phyloP scores from a whole-genome alignment of 1,140 invertebrate species.

The Sitodiplosis mosellana region DNA sequence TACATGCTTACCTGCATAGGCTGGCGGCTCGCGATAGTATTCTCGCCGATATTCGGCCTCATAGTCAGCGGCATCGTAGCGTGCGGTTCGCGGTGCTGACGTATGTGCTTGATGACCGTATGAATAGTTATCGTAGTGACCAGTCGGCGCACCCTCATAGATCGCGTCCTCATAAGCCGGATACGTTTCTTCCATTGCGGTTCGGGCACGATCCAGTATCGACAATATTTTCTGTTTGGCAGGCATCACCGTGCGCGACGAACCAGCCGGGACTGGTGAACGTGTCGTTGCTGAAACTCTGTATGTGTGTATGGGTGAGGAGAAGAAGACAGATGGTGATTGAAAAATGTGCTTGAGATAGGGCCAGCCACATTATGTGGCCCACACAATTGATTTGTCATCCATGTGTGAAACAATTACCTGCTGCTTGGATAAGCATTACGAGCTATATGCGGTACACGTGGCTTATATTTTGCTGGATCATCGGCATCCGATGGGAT shows the following conservation, averaged over 20 bases:
- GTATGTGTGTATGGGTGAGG: no score
- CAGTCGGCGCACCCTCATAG: neutral
- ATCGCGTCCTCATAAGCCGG: slow-evolving; percentile 6
- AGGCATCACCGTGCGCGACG: slow-evolving; percentile 28
- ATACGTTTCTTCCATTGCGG: slow-evolving; percentile 59
- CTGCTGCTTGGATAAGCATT: no score
- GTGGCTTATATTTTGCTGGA: no score
- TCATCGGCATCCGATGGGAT: slow-evolving; percentile 15
- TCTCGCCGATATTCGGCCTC: neutral
- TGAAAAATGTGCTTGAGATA: slow-evolving; percentile 10
- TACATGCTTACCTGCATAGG: neutral
- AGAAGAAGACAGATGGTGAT: neutral
- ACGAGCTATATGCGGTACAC: no score
- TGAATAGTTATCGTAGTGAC: neutral
- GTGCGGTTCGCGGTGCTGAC: neutral
- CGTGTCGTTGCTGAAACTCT: slow-evolving; percentile 18
- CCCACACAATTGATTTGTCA: no score
- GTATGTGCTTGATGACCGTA: neutral
- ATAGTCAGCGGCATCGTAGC: neutral
- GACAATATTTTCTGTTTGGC: slow-evolving; percentile 65
- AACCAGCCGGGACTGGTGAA: slow-evolving; percentile 12
- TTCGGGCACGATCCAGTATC: slow-evolving; percentile 58
- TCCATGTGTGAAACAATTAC: no score
- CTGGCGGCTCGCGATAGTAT: neutral
- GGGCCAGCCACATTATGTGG: slow-evolving; percentile 10